Percentiles rank a stretch among this genome's conserved stretches.
Evolutionary conservation across 2,888 invertebrate species (phyloP).

Genomic region (Bhutanitis thaidina): DNA sequence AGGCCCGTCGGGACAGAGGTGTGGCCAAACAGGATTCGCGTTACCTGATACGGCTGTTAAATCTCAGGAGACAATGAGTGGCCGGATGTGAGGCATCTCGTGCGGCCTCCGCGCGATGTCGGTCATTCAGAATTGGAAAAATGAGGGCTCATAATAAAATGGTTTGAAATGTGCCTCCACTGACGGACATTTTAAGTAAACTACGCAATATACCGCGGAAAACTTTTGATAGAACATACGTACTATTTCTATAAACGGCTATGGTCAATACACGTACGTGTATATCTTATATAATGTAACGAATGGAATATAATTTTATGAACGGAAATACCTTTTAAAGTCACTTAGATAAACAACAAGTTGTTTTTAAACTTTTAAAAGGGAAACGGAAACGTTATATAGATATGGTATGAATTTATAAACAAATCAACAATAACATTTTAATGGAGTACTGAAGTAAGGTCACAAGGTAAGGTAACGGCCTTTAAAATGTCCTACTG

Average conservation of each 20-base stretch:
- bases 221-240: no score
- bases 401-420: no score
- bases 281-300: background rate
- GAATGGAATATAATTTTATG: background rate
- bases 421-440: no score
- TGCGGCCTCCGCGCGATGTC: conserved; percentile 35
- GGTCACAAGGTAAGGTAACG: no score
- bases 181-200: background rate
- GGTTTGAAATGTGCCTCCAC: background rate
- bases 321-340: conserved; percentile 6
- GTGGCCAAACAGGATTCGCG: conserved; percentile 34
- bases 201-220: background rate
- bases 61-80: conserved; percentile 48
- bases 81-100: conserved; percentile 54
- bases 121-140: conserved; percentile 9
- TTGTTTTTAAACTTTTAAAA: background rate
- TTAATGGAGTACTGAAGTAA: no score
- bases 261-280: background rate
- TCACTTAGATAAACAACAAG: background rate
- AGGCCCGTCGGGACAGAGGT: conserved; percentile 36
- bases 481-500: no score
- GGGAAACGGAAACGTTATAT: background rate
- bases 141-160: conserved; percentile 2
- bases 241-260: no score
- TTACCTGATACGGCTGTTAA: conserved; percentile 43